Evolutionary conservation across 2,797 vertebrate genomes (phyloP).

Genomic region (Sciurus carolinensis): DNA sequence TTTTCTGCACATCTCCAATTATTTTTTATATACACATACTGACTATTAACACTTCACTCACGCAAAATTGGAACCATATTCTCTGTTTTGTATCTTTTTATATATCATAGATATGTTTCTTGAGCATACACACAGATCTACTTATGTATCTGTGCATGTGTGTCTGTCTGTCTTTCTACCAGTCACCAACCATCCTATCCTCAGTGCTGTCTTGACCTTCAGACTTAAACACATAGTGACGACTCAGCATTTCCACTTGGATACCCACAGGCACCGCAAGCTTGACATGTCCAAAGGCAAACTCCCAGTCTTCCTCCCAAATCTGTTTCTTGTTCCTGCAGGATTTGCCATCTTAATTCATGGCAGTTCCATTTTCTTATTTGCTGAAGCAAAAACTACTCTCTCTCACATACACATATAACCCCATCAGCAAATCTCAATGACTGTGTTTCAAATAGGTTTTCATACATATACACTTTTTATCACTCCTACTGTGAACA

Average conservation of each 20-base stretch:
- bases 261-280: too few relatives aligned
- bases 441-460: not conserved
- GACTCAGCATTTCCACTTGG: not conserved
- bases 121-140: not conserved
- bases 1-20: not conserved
- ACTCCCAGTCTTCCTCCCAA: not conserved
- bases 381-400: not conserved
- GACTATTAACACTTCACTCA: not conserved
- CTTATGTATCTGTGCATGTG: rapidly evolving
- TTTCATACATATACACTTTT: not conserved
- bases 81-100: not conserved
- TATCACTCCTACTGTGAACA: not conserved
- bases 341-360: not conserved
- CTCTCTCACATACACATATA: not conserved
- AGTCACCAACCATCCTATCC: not conserved
- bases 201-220: not conserved
- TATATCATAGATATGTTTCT: not conserved
- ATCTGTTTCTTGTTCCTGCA: not conserved
- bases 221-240: not conserved
- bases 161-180: not conserved
- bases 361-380: not conserved
- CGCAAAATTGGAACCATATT: not conserved
- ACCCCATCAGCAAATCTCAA: not conserved
- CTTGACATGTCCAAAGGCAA: not conserved
- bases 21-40: not conserved